Conservation (phyloP, 2,888 invertebrate species). For the Calephelis perditalis region DNA sequence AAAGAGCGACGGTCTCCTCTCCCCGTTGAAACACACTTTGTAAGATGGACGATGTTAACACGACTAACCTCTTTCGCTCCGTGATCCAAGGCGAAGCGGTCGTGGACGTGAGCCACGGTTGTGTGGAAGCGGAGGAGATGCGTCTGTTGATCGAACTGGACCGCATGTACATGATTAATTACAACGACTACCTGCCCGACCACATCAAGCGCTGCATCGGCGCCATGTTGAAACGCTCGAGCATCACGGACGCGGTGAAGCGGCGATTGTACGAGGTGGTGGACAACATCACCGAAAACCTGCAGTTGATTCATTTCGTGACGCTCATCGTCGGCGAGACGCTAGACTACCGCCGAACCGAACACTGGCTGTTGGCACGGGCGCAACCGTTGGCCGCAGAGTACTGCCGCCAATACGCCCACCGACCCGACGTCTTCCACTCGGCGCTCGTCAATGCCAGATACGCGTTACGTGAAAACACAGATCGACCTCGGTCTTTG, state of each 20-base stretch:
- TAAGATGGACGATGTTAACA: conserved; percentile 10
- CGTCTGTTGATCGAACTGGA: conserved; percentile 1
- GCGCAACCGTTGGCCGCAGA: background rate
- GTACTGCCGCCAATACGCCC: conserved; percentile 1
- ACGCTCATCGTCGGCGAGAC: conserved; percentile 2
- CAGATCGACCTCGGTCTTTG: conserved; percentile 5
- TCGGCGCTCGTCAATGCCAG: conserved; percentile 1
- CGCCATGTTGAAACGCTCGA: background rate
- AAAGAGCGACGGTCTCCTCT: background rate
- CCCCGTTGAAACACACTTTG: background rate
- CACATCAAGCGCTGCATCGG: conserved; percentile 6
- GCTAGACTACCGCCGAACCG: background rate
- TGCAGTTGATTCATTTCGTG: conserved; percentile 6
- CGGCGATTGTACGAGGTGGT: conserved; percentile 4
- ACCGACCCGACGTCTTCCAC: conserved; percentile 2
- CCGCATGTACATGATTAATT: conserved; percentile 5
- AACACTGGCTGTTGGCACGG: conserved; percentile 7
- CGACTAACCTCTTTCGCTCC: background rate
- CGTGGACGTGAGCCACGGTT: conserved; percentile 3
- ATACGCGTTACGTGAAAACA: background rate
- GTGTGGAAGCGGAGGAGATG: conserved; percentile 4
- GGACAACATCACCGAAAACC: conserved; percentile 4
- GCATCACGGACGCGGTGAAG: conserved; percentile 1
- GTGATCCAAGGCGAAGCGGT: conserved; percentile 4
- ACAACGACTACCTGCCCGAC: conserved; percentile 7